Evolutionary conservation across 2,113 vertebrate genomes (phyloP).

Genomic region (Alosa alosa): DNA sequence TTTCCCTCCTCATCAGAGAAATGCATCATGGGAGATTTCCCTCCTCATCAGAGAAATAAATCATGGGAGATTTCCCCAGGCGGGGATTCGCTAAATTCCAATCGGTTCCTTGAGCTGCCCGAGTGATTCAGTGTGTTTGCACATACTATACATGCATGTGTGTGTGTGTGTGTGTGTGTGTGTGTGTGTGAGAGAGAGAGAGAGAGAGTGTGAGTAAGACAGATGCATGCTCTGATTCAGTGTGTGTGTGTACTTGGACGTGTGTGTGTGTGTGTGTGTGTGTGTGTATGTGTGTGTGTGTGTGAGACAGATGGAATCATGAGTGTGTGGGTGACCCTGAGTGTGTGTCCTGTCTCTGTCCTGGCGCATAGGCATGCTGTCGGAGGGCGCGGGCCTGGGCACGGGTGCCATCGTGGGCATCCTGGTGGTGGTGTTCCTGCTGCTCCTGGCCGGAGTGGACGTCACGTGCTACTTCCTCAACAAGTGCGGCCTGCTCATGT

Average conservation of each 20-base stretch:
- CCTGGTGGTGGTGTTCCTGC: constrained; percentile 89
- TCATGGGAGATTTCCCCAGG: background rate
- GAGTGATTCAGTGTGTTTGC: background rate
- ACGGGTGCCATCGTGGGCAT: constrained; percentile 96
- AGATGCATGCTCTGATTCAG: no score
- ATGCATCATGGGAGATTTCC: background rate
- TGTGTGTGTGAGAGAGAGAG: background rate
- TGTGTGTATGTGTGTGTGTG: background rate
- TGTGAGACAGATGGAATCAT: background rate
- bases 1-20: background rate
- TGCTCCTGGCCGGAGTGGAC: constrained; percentile 88
- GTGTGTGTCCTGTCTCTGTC: constrained; percentile 23
- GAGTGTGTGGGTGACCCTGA: background rate
- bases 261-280: background rate
- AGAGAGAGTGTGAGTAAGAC: background rate
- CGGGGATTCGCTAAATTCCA: no score
- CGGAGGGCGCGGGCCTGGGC: constrained; percentile 76
- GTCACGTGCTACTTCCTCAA: constrained; percentile 98
- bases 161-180: constrained; percentile 35
- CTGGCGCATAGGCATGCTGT: constrained; percentile 43
- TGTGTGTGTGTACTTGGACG: background rate
- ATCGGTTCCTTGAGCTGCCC: background rate
- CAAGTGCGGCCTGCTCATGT: constrained; percentile 97
- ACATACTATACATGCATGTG: background rate
- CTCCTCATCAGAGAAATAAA: background rate